Evolutionary conservation across 2,797 vertebrate genomes (phyloP), one percentile per base, ranked within the genome.

Genomic region (Phrynocephalus guinanensis): DNA sequence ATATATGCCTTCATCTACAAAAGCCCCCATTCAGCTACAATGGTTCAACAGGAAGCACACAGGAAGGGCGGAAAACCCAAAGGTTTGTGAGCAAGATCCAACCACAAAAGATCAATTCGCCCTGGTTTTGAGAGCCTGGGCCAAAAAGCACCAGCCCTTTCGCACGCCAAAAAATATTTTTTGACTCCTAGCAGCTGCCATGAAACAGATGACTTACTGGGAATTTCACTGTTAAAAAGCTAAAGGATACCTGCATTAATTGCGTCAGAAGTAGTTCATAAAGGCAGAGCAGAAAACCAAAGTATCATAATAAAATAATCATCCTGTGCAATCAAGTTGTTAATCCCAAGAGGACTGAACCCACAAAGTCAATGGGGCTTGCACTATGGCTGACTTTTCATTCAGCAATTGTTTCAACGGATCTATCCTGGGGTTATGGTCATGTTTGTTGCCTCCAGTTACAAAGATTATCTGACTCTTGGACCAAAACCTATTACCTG

Each of bases 21-120:
- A 77, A 68, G 60, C 38, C 79, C 86, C 3, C 52, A 56, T 68
- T 56, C 33, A 82, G 56, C n/a, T 44, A 77, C 72, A 50, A 50
- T 24, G 8, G 11, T 18, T 67, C 13, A 22, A 87, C 86, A 87
- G 86, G 86, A 87, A 87, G 75, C 38, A 75, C 6, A n/a, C 67
- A 72, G 85, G 79, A 87, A 87, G 79, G 86, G 86, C 30, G 80
- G 80, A 52, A 70, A 87, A 38, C 60, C 56, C 77, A n/a, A 56
- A 70, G 20, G 24, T 50, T 67, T 33, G 72, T 76, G 56, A 67
- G 60, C 71, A 28, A 6, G n/a, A 33, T 38, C 70, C 60, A 76
- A 28, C 38, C 60, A 6, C 66, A 38, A 22, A 33, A 56, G 9
- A n/a, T 22, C 6, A 22, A 11, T 28, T 20, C 44, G 6, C 13